Percentiles rank a stretch among this genome's conserved stretches.
Evolutionary conservation across 1,140 invertebrate genomes (phyloP).

Genomic region (Rhopalosiphum maidis): DNA sequence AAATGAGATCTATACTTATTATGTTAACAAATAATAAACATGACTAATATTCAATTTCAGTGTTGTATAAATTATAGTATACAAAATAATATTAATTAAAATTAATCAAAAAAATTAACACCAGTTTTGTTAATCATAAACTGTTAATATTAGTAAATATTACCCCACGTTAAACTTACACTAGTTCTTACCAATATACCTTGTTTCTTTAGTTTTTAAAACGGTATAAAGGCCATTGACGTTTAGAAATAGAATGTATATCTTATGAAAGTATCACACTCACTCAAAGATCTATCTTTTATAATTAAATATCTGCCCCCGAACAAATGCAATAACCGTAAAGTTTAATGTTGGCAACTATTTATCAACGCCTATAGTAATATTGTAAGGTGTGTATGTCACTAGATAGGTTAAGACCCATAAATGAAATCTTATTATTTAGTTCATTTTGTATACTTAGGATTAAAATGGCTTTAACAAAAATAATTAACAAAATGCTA

Average conservation of each 20-base stretch:
- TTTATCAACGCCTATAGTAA: conserved; percentile 32
- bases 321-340: not conserved
- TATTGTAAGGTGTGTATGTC: not conserved
- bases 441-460: conserved; percentile 7
- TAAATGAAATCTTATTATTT: conserved; percentile 43
- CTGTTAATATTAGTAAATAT: not conserved
- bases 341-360: not conserved
- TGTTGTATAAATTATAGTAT: not conserved
- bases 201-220: not conserved
- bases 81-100: not conserved
- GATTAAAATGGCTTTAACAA: conserved; percentile 8
- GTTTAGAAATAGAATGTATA: not conserved
- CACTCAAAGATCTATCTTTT: not conserved
- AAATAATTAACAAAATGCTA: not conserved
- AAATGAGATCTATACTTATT: not conserved
- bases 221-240: not conserved
- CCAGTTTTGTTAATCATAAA: not conserved
- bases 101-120: not conserved
- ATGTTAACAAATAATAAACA: not conserved
- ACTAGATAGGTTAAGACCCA: not conserved
- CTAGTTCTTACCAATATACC: not conserved
- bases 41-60: not conserved
- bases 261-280: not conserved
- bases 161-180: not conserved
- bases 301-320: not conserved